Evolutionary conservation across 1,140 invertebrate species (phyloP), one percentile per base, ranked within the genome.

Genomic region (Harlomillsia oculata): DNA sequence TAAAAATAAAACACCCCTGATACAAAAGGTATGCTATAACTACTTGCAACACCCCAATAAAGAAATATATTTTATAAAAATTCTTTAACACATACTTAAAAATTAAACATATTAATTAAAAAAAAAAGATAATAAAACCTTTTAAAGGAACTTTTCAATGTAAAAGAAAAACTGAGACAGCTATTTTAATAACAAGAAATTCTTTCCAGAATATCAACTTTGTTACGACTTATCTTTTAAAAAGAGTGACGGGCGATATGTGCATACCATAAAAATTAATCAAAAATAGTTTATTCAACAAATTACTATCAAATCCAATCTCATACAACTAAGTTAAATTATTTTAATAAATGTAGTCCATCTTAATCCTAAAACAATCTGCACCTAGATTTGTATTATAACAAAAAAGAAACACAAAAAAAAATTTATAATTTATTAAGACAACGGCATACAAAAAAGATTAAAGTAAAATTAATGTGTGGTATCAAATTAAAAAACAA

Each of bases 151-250:
- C 63, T 71, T 72, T 72, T 59, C 70, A 78, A 70, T 77, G 75
- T 77, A 77, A 78, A 71, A 76, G 72, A 77, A 77, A 74, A 70
- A 66, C 30, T 11, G 25, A 45, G 77, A 77, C 71, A 70, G 77
- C 69, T 74, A 74, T 69, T 72, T 73, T 72, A 67, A 69, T 56
- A 68, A 75, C 76, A 72, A 80, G 76, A 75, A 71, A 72, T 72
- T 80, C 71, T 75, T 82, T 82, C 79, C 77, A 77, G 72, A 80
- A 80, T 69, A 69, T 74, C 76, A 79, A 82, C 79, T 82, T 72
- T 82, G 80, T 82, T 82, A 80, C 79, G 79, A 81, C 79, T 81
- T 81, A 76, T 80, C 75, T 74, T 72, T 74, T 70, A 74, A 75
- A 71, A 73, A 78, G 75, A 82, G 71, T 72, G 80, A 82, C 78